Conservation (phyloP, 2,888 invertebrate species). For the Ryuthela nishihirai region DNA sequence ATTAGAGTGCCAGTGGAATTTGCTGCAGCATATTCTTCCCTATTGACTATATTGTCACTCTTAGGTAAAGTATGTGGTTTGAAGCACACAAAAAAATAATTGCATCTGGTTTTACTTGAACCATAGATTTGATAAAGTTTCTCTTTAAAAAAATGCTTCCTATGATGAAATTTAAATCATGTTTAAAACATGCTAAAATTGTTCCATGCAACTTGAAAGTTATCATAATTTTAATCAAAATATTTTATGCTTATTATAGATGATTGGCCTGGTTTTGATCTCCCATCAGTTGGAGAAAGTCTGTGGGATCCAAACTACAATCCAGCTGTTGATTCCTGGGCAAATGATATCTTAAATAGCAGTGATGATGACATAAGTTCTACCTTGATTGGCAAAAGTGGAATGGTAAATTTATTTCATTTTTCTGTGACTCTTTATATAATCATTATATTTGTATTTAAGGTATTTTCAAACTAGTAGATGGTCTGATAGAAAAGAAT, state of each 20-base stretch:
- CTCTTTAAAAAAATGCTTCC: no score
- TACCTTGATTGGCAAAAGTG: not conserved
- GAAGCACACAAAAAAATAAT: no score
- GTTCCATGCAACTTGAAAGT: no score
- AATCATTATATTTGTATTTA: not conserved
- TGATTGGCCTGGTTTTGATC: constrained; percentile 32
- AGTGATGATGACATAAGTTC: not conserved
- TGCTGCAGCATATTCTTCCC: no score
- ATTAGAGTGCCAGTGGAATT: no score
- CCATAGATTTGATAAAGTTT: no score
- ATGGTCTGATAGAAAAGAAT: no score
- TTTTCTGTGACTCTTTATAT: not conserved
- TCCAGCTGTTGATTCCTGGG: constrained; percentile 27
- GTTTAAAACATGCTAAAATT: no score
- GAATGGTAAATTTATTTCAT: not conserved
- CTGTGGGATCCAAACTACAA: constrained; percentile 34
- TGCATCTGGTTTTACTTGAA: no score
- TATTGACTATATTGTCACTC: no score
- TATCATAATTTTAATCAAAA: not conserved
- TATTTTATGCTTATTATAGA: constrained; percentile 3
- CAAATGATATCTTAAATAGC: not conserved
- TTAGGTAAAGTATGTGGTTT: no score
- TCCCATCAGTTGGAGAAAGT: constrained; percentile 24
- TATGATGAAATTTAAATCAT: no score
- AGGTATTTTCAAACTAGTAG: not conserved